These are phyloP conservation scores for Murina feae DNA, from an alignment of 2,113 vertebrate species.

Conservation along the genomic window DNA sequence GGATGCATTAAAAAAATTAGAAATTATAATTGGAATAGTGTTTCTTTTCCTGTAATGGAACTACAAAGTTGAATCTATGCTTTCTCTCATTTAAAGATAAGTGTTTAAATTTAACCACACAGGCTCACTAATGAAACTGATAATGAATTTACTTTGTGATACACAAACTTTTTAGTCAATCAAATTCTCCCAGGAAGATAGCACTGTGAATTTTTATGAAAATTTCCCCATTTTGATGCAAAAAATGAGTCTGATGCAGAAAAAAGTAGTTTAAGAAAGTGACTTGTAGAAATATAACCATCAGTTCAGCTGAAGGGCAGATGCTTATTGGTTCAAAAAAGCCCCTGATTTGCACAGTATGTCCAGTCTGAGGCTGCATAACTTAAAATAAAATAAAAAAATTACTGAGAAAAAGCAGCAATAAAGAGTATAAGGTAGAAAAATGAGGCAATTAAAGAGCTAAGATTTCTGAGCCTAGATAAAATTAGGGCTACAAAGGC, in stretches of 20 bases:
- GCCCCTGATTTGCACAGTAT: background rate
- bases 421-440: background rate
- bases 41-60: background rate
- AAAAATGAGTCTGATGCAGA: constrained; percentile 26
- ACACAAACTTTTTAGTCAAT: constrained; percentile 22
- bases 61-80: background rate
- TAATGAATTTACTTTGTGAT: background rate
- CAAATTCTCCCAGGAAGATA: background rate
- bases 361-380: background rate
- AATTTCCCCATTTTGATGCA: constrained; percentile 31
- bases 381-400: background rate
- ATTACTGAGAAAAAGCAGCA: background rate
- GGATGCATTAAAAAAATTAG: constrained; percentile 27
- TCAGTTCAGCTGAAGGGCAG: background rate
- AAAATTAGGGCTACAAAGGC: background rate
- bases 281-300: background rate
- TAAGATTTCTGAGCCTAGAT: background rate
- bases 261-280: background rate
- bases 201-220: background rate
- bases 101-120: constrained; percentile 4
- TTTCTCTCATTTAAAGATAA: background rate
- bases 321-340: background rate
- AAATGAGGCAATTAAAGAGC: background rate
- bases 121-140: constrained; percentile 16
- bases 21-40: constrained; percentile 30